Evolutionary conservation across 1,140 invertebrate genomes (phyloP).

Genomic region (Nebria ingens): DNA sequence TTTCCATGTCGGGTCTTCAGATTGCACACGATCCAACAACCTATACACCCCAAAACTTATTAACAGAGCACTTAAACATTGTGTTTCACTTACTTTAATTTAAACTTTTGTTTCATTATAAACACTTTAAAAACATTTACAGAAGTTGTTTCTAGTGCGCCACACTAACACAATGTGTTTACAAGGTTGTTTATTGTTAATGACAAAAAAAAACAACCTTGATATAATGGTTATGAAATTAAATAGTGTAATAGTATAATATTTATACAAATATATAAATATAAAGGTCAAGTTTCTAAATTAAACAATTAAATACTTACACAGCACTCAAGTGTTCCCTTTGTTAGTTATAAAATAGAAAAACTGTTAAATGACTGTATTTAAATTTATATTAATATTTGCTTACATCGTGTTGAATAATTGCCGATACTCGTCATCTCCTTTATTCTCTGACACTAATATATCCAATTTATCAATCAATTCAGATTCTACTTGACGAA

Average conservation of each 20-base stretch:
- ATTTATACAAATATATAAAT: not conserved
- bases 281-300: too few relatives aligned
- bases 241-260: conserved; percentile 7
- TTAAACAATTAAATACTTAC: conserved; percentile 65
- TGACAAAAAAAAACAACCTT: not conserved
- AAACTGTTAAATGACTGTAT: conserved; percentile 21
- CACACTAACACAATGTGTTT: too few relatives aligned
- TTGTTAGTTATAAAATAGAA: conserved; percentile 27
- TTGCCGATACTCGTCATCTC: conserved; percentile 84
- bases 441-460: conserved; percentile 84
- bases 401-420: conserved; percentile 90
- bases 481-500: conserved; percentile 82
- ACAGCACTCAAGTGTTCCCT: conserved; percentile 87
- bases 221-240: not conserved
- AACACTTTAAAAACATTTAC: too few relatives aligned
- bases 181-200: too few relatives aligned
- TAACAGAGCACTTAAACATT: not conserved
- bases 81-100: conserved; percentile 10
- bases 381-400: conserved; percentile 20
- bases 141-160: too few relatives aligned
- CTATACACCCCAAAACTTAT: conserved; percentile 8
- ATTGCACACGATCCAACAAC: conserved; percentile 75
- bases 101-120: conserved; percentile 1
- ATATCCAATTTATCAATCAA: conserved; percentile 89
- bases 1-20: conserved; percentile 76